Base-by-base conservation (phyloP, 1,140 invertebrate genomes). In the Conus betulinus region DNA sequence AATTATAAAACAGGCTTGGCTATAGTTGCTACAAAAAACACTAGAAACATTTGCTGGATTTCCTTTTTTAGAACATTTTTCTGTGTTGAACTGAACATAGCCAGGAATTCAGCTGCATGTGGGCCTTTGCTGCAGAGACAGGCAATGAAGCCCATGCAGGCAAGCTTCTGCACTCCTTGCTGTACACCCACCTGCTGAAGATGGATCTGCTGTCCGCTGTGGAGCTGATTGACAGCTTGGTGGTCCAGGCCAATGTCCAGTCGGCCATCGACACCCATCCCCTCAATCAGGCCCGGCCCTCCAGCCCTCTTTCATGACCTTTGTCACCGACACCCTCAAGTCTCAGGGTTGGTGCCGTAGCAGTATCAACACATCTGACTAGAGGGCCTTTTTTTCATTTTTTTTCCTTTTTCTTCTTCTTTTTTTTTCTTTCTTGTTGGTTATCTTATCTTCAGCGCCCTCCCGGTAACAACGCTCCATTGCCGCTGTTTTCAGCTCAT, bases 181-280 rank as follows among this genome's bases (percentile, higher is more conserved):
- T 95, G 51, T 95, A 94, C 90, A 94, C 94, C 0, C 93, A 93
- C 86, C 89, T 95, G 3, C 85, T 93, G 55, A 91, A 91, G 11
- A 93, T 92, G 78, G 92, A 94, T 20, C 89, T 95, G 3, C 84
- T 83, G 52, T 81, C 92, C 71, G 92, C 93, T 13, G 85, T 94
- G 15, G 92, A 93, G 27, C 93, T 95, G 90, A 89, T 94, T 2
- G 94, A 95, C 83, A 91, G 78, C 55, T 89, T 94, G 7, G 90
- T 95, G 60, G 89, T 94, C 15, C 92, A 94, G 84, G 91, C 91
- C 74, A 91, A 90, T 60, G 84, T 93, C 2, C 87, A 85, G 7
- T 84, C 60, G 13, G 90, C 90, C 7, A 52, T 93, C 39, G 88
- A 89, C n/a, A 84, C 91, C 17, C 85, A 91, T 20, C 89, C 88